These are phyloP conservation scores for Pandion haliaetus DNA, from an alignment of 2,113 vertebrate genomes.

Conservation along the genomic window DNA sequence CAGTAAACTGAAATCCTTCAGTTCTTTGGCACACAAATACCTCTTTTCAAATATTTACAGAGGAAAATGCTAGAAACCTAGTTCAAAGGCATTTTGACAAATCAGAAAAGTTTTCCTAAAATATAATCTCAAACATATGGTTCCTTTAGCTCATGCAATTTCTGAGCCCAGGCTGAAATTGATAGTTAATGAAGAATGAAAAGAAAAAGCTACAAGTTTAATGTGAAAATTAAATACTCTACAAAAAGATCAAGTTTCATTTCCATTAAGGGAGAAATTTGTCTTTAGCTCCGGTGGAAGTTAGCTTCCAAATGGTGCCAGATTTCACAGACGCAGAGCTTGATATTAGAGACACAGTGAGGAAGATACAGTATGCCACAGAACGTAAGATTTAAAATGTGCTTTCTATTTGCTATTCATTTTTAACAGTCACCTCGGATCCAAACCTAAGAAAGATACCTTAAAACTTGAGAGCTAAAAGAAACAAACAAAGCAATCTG, in stretches of 20 bases:
- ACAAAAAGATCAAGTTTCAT: background rate
- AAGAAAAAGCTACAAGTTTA: background rate
- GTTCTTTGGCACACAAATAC: background rate
- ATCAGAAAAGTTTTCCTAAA: slow-evolving; percentile 10
- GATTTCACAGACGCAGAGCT: background rate
- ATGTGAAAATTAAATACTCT: background rate
- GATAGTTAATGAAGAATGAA: background rate
- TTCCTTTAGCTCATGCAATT: background rate
- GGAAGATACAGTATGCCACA: background rate
- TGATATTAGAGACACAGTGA: background rate
- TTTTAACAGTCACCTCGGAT: background rate
- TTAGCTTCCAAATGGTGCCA: background rate
- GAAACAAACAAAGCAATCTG: background rate
- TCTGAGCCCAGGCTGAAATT: background rate
- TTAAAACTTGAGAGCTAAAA: background rate
- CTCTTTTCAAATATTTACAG: slow-evolving; percentile 34
- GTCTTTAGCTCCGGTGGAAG: background rate
- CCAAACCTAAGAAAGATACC: background rate
- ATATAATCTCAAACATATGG: slow-evolving; percentile 15
- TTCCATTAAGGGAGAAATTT: background rate
- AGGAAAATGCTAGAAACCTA: background rate
- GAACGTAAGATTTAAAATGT: background rate
- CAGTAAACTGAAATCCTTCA: background rate
- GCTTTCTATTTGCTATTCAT: background rate
- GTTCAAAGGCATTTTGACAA: slow-evolving; percentile 30